phyloP scores from a whole-genome alignment of 1,140 invertebrate species.

The Lepidostoma basale region DNA sequence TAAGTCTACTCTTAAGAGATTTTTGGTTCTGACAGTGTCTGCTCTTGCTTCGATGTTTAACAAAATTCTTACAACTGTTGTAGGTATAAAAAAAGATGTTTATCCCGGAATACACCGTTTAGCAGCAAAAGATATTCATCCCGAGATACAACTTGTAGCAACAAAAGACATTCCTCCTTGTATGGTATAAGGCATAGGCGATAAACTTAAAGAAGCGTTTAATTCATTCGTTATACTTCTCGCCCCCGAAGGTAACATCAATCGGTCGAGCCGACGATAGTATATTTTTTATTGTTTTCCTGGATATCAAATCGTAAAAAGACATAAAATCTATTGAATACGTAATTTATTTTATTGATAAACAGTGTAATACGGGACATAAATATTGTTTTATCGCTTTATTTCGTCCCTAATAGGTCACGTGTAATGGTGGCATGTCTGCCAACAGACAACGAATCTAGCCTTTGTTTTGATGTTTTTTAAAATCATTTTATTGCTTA shows the following conservation, averaged over 20 bases:
- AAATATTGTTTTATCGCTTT: background rate
- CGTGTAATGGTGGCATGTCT: too few species aligned
- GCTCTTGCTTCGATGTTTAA: too few species aligned
- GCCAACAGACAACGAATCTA: too few species aligned
- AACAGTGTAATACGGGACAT: background rate
- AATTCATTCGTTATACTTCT: conserved; percentile 7
- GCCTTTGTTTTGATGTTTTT: too few species aligned
- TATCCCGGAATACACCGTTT: too few species aligned
- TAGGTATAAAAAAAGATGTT: too few species aligned
- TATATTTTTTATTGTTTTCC: conserved; percentile 14
- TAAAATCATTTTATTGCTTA: too few species aligned
- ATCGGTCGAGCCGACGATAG: background rate
- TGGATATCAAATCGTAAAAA: conserved; percentile 14
- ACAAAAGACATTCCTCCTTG: background rate
- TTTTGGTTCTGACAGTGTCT: too few species aligned
- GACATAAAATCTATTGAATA: conserved; percentile 13
- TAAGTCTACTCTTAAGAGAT: too few species aligned
- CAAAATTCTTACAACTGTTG: too few species aligned
- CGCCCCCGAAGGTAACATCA: background rate
- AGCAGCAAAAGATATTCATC: background rate
- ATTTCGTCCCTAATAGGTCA: too few species aligned
- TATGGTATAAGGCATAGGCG: background rate
- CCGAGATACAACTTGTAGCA: background rate
- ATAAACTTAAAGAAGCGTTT: conserved; percentile 14
- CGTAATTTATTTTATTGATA: background rate